These are phyloP conservation scores for Mareca strepera DNA, from an alignment of 2,797 vertebrate genomes.

Conservation along the genomic window DNA sequence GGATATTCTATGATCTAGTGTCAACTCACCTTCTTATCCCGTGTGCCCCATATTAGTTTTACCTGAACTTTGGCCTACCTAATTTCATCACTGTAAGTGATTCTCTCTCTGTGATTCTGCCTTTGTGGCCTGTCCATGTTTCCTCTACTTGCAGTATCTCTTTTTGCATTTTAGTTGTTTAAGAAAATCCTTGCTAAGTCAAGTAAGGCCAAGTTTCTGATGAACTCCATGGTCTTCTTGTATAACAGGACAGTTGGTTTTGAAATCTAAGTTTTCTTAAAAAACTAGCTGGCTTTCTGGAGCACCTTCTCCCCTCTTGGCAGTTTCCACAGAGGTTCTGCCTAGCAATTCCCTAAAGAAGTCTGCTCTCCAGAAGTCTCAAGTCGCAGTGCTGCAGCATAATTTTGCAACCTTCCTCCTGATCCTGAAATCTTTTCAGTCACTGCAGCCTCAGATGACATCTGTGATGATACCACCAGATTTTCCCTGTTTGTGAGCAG, in stretches of 20 bases:
- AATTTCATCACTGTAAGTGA: neutral
- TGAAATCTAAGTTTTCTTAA: slow-evolving; percentile 11
- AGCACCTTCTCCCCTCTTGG: neutral
- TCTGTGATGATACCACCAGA: neutral
- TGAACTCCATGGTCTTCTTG: neutral
- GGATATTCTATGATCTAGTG: neutral
- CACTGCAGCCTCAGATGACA: neutral
- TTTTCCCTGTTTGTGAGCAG: neutral
- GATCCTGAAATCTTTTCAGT: neutral
- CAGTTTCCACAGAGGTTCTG: neutral
- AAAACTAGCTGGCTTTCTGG: neutral
- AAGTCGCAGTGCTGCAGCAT: neutral
- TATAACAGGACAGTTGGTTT: neutral
- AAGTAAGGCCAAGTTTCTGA: neutral
- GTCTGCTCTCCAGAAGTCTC: neutral
- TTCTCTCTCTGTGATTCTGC: neutral
- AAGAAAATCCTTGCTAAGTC: neutral
- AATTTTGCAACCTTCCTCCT: neutral
- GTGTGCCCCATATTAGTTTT: neutral
- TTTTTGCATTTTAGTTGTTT: neutral
- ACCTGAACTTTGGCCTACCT: neutral
- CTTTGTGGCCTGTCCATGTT: neutral
- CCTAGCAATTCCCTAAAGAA: neutral
- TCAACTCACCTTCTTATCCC: neutral
- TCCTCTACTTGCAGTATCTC: neutral